Evolutionary conservation across 2,888 invertebrate species (phyloP).

Genomic region (Rhagophthalmus giganteus): DNA sequence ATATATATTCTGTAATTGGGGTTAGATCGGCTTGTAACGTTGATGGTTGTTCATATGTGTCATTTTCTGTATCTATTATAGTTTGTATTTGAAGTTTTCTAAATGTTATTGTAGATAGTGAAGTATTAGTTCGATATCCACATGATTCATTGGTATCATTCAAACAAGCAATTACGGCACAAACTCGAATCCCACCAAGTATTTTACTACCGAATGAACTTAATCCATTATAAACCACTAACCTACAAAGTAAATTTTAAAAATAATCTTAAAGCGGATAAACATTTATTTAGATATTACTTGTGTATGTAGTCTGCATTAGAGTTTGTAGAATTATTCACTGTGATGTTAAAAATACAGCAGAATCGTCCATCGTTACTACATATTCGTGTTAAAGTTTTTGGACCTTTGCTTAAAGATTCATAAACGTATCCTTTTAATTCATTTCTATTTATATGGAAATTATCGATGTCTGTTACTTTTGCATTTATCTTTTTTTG

Average conservation of each 20-base stretch:
- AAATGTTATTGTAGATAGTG: conserved; percentile 19
- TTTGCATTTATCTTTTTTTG: background rate
- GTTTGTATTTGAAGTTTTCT: conserved; percentile 30
- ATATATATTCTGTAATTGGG: conserved; percentile 34
- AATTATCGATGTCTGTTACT: conserved; percentile 12
- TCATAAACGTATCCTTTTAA: conserved; percentile 25
- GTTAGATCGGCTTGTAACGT: conserved; percentile 34
- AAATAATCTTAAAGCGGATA: background rate
- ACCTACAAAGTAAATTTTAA: conserved; percentile 15
- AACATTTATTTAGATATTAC: conserved; percentile 16
- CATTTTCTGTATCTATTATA: conserved; percentile 19
- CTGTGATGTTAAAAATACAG: conserved; percentile 29
- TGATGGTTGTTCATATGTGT: conserved; percentile 34
- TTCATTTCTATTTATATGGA: conserved; percentile 21
- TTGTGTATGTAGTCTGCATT: conserved; percentile 24
- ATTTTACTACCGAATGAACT: conserved; percentile 26
- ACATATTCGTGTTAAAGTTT: conserved; percentile 26
- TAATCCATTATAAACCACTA: conserved; percentile 35
- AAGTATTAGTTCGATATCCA: conserved; percentile 20
- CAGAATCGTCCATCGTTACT: conserved; percentile 29
- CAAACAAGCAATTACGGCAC: conserved; percentile 36
- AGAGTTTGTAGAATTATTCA: conserved; percentile 9
- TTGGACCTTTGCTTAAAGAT: conserved; percentile 18
- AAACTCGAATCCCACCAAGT: conserved; percentile 36
- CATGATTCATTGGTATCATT: conserved; percentile 32